Conservation (phyloP, 2,113 vertebrate species). For the cat (Felis catus) region F.catus_Fca126_mat1.0 CM031417.1:51907501-51908000, state of each 20-base stretch:
- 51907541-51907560: constrained; percentile 69
- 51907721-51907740: constrained; percentile 60
- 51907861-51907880: constrained; percentile 67
- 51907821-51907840: constrained; percentile 53
- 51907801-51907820: constrained; percentile 60
- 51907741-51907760: constrained; percentile 65
- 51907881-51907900: constrained; percentile 70
- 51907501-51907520: constrained; percentile 73
- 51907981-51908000: constrained; percentile 68
- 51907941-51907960: constrained; percentile 82
- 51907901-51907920: constrained; percentile 62
- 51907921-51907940: constrained; percentile 74
- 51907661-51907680: constrained; percentile 57
- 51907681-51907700: constrained; percentile 62
- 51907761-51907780: constrained; percentile 67
- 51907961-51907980: constrained; percentile 72
- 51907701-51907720: constrained; percentile 57
- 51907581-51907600: constrained; percentile 66
- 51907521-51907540: constrained; percentile 66
- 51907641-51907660: constrained; percentile 59
- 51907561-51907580: constrained; percentile 71
- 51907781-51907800: constrained; percentile 59
- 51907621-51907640: constrained; percentile 57
- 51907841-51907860: constrained; percentile 54
- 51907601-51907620: constrained; percentile 71